phyloP scores from a whole-genome alignment of 2,797 vertebrate genomes.

The Sphaeramia orbicularis region DNA sequence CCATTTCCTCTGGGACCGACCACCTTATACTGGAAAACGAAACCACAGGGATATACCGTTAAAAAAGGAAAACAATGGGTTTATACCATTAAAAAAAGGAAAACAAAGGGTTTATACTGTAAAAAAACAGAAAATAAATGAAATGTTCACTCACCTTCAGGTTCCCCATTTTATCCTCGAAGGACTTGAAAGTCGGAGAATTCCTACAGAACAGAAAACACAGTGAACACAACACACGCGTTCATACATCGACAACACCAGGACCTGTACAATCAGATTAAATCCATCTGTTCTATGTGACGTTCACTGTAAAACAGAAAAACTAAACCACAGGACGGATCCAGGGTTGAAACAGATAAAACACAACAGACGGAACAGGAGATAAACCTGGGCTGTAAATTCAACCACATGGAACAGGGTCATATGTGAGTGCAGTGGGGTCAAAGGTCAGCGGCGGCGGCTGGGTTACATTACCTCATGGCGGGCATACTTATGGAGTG shows the following conservation, averaged over 20 bases:
- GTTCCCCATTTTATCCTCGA: conserved; percentile 95
- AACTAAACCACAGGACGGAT: too few relatives aligned
- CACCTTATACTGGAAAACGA: conserved; percentile 87
- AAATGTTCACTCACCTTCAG: conserved; percentile 92
- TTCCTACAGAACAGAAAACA: conserved; percentile 84
- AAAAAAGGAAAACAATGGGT: not conserved
- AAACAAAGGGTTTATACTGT: too few relatives aligned
- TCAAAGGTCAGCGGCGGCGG: not conserved
- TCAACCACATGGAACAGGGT: too few relatives aligned
- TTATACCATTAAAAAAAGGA: too few relatives aligned
- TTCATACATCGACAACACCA: not conserved
- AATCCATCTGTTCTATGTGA: too few relatives aligned
- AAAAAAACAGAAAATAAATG: too few relatives aligned
- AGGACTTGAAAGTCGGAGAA: conserved; percentile 96
- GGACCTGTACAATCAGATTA: too few relatives aligned
- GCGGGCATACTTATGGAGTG: conserved; percentile 91
- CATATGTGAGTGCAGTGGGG: too few relatives aligned
- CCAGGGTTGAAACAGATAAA: not conserved
- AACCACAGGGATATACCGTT: not conserved
- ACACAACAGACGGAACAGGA: not conserved
- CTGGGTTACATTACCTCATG: conserved; percentile 87
- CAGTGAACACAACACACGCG: not conserved
- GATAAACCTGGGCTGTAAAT: too few relatives aligned
- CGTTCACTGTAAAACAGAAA: too few relatives aligned
- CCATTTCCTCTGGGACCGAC: conserved; percentile 89